Evolutionary conservation across 2,113 vertebrate genomes (phyloP).

Genomic region (Cryptomyrus ogoouensis): DNA sequence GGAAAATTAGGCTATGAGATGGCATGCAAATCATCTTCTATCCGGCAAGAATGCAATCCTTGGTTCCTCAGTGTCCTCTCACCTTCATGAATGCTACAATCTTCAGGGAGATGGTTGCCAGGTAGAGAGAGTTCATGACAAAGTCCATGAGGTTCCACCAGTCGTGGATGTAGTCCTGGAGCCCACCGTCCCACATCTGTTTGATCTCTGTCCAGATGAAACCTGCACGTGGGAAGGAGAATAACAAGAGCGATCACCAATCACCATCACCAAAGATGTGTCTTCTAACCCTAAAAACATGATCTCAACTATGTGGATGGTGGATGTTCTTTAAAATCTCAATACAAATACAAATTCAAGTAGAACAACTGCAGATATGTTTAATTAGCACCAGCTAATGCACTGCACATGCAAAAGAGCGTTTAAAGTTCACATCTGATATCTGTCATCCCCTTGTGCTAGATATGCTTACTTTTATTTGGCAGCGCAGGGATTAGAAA

Average conservation of each 20-base stretch:
- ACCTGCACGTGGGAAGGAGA: conserved; percentile 58
- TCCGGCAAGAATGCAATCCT: not conserved
- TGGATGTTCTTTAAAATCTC: not conserved
- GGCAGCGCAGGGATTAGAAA: not conserved
- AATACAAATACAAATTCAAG: not conserved
- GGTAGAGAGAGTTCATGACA: conserved; percentile 98
- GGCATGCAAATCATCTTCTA: not conserved
- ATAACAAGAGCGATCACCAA: not conserved
- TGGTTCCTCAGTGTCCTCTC: conserved; percentile 35
- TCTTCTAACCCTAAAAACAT: not conserved
- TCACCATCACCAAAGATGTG: not conserved
- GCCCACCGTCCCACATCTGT: conserved; percentile 98
- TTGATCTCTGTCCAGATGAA: conserved; percentile 99
- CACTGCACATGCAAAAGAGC: not conserved
- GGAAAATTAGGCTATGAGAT: not conserved
- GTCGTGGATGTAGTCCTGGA: conserved; percentile 95
- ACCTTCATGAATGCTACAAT: conserved; percentile 94
- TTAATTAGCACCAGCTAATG: not conserved
- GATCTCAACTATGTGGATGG: not conserved
- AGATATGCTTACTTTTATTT: not conserved
- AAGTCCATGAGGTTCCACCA: conserved; percentile 99
- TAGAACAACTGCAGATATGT: not conserved
- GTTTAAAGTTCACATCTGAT: not conserved
- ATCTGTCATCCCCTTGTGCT: not conserved
- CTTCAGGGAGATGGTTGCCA: conserved; percentile 96